A percentile compares a stretch with the other conserved stretches of the same genome.
These are phyloP conservation scores for Plusia festucae DNA, from an alignment of 2,888 invertebrate species.

Conservation along the genomic window DNA sequence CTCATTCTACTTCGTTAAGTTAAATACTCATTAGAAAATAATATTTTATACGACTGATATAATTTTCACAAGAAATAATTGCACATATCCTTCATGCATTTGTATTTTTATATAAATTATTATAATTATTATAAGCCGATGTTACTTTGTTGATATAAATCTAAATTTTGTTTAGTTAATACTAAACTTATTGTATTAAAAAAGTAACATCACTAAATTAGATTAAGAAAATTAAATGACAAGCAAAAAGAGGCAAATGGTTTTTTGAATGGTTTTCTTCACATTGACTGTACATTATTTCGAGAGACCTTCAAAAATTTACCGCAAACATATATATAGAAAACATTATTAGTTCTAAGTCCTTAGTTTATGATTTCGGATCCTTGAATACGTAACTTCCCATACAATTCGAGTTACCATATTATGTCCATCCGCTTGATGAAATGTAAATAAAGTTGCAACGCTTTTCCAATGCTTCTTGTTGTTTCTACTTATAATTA, in stretches of 20 bases:
- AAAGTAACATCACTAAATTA: slow-evolving; percentile 64
- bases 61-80: slow-evolving; percentile 66
- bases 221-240: slow-evolving; percentile 76
- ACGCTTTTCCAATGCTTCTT: slow-evolving; percentile 65
- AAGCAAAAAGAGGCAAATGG: slow-evolving; percentile 87
- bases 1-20: slow-evolving; percentile 55
- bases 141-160: slow-evolving; percentile 63
- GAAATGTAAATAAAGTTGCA: slow-evolving; percentile 80
- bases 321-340: slow-evolving; percentile 69
- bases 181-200: slow-evolving; percentile 57
- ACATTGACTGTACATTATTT: slow-evolving; percentile 80
- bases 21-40: slow-evolving; percentile 84
- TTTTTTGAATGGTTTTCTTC: slow-evolving; percentile 84
- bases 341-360: slow-evolving; percentile 68
- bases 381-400: slow-evolving; percentile 76
- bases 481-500: slow-evolving; percentile 43
- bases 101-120: slow-evolving; percentile 81
- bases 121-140: slow-evolving; percentile 61
- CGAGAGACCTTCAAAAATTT: slow-evolving; percentile 82
- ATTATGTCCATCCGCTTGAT: slow-evolving; percentile 73
- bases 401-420: slow-evolving; percentile 87
- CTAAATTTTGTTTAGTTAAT: slow-evolving; percentile 24
- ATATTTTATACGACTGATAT: slow-evolving; percentile 80
- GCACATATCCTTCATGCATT: slow-evolving; percentile 84
- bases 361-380: slow-evolving; percentile 63